Base-by-base conservation (phyloP, 1,140 invertebrate genomes). In the Diachasmimorpha longicaudata region DNA sequence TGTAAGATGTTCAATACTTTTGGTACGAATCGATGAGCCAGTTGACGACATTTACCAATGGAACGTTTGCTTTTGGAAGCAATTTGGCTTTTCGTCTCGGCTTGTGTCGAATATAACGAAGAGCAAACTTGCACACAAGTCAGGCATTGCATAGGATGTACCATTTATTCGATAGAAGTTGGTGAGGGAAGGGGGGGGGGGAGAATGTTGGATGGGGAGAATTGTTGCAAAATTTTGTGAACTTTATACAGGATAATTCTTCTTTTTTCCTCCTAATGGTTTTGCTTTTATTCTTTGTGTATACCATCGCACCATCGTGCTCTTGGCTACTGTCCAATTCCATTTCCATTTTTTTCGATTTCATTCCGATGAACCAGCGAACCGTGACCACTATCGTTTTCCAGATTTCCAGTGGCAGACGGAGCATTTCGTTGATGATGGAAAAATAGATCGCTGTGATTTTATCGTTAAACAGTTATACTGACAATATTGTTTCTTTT, bases 1-100 rank as follows among this genome's bases (percentile, higher is more conserved):
- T 4, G 58, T 63, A 63, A 63, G 58, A 63, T 23, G 58, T 63
- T 63, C 58, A 63, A 63, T 63, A 63, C 21, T 63, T 52, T 42
- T 25, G 23, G 58, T 63, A 63, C 19, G 58, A 63, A 25, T 63
- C 58, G 19, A 31, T 63, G 58, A 63, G 58, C 23, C 58, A 63
- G 21, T 63, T 63, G 19, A 63, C 19, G 21, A 25, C 23, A 25
- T 63, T 63, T 23, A 25, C 19, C 58, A 63, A 63, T 23, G 58
- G 58, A 19, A 23, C 58, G 23, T 63, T 63, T 63, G 21, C 19
- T 63, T 52, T 52, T 31, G 14, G 4, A 23, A 63, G 58, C 58
- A 63, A 63, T 63, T 63, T 13, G 19, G 14, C 58, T 63, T 63
- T 31, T 25, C 8, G 21, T 25, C 23, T 63, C 31, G 14, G 58